phyloP scores from a whole-genome alignment of 2,113 vertebrate species.

The Alexandromys fortis region DNA sequence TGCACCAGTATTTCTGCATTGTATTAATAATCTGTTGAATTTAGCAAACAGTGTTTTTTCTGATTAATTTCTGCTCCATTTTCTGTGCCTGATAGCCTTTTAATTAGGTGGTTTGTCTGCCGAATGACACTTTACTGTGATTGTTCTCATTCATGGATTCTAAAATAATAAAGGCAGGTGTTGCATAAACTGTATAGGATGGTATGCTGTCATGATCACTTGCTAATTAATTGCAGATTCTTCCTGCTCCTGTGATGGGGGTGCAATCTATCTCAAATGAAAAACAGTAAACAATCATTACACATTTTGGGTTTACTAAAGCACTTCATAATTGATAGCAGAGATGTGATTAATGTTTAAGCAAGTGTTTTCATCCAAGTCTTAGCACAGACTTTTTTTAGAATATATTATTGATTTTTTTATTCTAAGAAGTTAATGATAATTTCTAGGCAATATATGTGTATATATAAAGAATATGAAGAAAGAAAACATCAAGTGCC shows the following conservation, averaged over 20 bases:
- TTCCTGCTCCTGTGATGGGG: slow-evolving; percentile 41
- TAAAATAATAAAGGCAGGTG: slow-evolving; percentile 72
- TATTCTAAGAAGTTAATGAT: slow-evolving; percentile 25
- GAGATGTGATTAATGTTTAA: slow-evolving; percentile 65
- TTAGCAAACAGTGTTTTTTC: slow-evolving; percentile 45
- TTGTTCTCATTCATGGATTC: slow-evolving; percentile 60
- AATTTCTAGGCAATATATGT: background rate
- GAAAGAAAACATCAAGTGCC: background rate
- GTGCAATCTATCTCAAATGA: slow-evolving; percentile 57
- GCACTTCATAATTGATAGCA: slow-evolving; percentile 57
- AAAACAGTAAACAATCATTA: slow-evolving; percentile 62
- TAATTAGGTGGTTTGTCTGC: slow-evolving; percentile 73
- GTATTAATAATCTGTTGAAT: slow-evolving; percentile 53
- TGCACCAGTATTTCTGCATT: slow-evolving; percentile 11
- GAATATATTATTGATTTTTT: slow-evolving; percentile 42
- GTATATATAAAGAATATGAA: background rate
- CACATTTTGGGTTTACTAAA: slow-evolving; percentile 60
- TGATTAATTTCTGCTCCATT: slow-evolving; percentile 61
- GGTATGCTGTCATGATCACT: slow-evolving; percentile 57
- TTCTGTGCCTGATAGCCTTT: slow-evolving; percentile 66
- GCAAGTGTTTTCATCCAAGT: slow-evolving; percentile 37
- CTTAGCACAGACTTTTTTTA: slow-evolving; percentile 37
- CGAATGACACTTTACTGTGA: slow-evolving; percentile 53
- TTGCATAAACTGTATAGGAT: slow-evolving; percentile 59
- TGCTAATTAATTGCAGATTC: slow-evolving; percentile 75